Conservation (phyloP, 2,888 invertebrate species). For the Zygaena filipendulae region DNA sequence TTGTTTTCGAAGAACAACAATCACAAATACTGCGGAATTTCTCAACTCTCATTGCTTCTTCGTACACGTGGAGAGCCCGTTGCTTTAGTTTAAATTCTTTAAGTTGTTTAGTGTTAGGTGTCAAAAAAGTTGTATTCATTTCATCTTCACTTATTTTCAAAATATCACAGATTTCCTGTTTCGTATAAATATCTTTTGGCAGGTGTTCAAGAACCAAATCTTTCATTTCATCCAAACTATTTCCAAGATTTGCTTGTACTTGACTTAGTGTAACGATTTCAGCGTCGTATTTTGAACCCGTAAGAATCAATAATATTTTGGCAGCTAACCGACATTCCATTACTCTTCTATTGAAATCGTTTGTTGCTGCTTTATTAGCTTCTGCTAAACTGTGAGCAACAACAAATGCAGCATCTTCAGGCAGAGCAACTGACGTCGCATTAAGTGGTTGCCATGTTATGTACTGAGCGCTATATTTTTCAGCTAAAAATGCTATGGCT, state of each 20-base stretch:
- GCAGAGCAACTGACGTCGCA: slow-evolving; percentile 81
- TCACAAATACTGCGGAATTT: slow-evolving; percentile 76
- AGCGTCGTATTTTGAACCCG: slow-evolving; percentile 68
- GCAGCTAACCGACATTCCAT: slow-evolving; percentile 95
- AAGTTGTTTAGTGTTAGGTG: slow-evolving; percentile 71
- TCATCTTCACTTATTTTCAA: slow-evolving; percentile 70
- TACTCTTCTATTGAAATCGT: slow-evolving; percentile 92
- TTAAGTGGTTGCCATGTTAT: slow-evolving; percentile 94
- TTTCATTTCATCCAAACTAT: slow-evolving; percentile 76
- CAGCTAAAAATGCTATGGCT: slow-evolving; percentile 94
- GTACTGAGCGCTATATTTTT: slow-evolving; percentile 85
- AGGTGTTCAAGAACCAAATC: slow-evolving; percentile 72
- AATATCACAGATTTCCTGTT: slow-evolving; percentile 72
- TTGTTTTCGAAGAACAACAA: slow-evolving; percentile 31
- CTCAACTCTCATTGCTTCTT: slow-evolving; percentile 88
- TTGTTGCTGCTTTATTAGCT: slow-evolving; percentile 94
- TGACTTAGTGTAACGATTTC: slow-evolving; percentile 75
- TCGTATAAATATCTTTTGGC: slow-evolving; percentile 74
- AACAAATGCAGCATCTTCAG: slow-evolving; percentile 87
- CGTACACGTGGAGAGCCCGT: slow-evolving; percentile 89
- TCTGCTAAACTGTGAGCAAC: slow-evolving; percentile 91
- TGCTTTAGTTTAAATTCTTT: slow-evolving; percentile 83
- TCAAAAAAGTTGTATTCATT: slow-evolving; percentile 59
- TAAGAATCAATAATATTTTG: slow-evolving; percentile 68
- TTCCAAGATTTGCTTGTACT: slow-evolving; percentile 74